These are phyloP conservation scores for Amyelois transitella DNA, from an alignment of 1,140 invertebrate species.

Conservation along the genomic window DNA sequence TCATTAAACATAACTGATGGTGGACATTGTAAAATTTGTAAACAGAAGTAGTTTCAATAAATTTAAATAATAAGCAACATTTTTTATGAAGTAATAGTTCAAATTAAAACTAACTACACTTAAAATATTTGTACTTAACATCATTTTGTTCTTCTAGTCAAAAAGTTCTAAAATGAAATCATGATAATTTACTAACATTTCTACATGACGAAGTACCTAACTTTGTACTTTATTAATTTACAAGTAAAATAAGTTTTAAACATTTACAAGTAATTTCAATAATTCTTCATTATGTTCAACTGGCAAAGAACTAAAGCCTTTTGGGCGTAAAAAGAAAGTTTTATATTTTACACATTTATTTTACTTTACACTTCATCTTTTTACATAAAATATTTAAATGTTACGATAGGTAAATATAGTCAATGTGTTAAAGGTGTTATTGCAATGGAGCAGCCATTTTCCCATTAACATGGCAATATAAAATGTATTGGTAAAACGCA, in stretches of 20 bases:
- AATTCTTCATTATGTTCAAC: too few species aligned
- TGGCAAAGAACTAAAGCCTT: not conserved
- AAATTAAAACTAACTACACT: not conserved
- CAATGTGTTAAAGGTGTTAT: not conserved
- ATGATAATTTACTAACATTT: not conserved
- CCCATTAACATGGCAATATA: not conserved
- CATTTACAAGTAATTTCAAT: too few species aligned
- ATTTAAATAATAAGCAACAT: slow-evolving; percentile 6
- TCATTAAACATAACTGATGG: slow-evolving; percentile 12
- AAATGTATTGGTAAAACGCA: not conserved
- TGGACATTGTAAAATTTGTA: not conserved
- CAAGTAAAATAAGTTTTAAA: too few species aligned
- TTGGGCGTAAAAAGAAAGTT: not conserved
- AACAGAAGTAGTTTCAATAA: not conserved
- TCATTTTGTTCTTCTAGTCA: not conserved
- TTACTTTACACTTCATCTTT: not conserved
- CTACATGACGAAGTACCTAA: not conserved
- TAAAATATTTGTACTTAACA: not conserved
- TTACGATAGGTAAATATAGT: not conserved
- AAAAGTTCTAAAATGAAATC: not conserved
- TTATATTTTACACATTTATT: not conserved
- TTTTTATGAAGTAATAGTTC: not conserved
- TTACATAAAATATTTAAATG: not conserved
- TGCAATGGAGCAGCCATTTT: not conserved
- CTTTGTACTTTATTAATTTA: not conserved